These are phyloP conservation scores for Notarius lentiginosus DNA, from an alignment of 2,113 vertebrate genomes.

Conservation along the genomic window DNA sequence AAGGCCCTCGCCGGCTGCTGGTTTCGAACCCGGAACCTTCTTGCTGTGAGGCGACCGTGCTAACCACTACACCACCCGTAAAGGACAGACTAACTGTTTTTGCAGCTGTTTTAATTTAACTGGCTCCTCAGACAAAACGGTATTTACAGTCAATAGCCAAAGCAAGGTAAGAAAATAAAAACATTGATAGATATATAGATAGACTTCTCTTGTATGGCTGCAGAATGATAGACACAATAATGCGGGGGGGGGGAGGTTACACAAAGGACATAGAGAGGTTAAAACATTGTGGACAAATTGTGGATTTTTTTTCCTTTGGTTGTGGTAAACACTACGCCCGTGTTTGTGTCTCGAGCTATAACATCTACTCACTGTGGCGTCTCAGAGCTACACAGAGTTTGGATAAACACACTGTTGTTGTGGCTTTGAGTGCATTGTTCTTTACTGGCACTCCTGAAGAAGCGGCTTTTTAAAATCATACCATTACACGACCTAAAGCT, in stretches of 20 bases:
- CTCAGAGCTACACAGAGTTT: conserved; percentile 51
- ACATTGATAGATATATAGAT: not conserved
- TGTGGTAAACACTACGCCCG: conserved; percentile 46
- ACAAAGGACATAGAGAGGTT: not conserved
- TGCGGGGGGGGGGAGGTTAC: not conserved
- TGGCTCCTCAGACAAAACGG: not conserved
- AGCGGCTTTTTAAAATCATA: conserved; percentile 59
- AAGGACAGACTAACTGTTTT: not conserved
- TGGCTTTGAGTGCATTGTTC: conserved; percentile 64
- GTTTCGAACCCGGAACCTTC: too few species aligned
- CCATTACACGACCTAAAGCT: conserved; percentile 57
- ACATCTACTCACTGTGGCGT: conserved; percentile 44
- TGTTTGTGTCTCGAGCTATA: conserved; percentile 58
- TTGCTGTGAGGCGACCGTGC: too few species aligned
- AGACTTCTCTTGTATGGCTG: not conserved
- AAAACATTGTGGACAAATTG: conserved; percentile 43
- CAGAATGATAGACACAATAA: conserved; percentile 6
- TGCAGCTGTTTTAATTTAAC: not conserved
- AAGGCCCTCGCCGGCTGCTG: too few species aligned
- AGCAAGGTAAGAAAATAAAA: not conserved
- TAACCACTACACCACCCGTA: too few species aligned
- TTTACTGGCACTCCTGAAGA: conserved; percentile 57
- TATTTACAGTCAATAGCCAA: not conserved
- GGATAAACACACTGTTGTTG: conserved; percentile 57
- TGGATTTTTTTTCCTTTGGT: conserved; percentile 44